Evolutionary conservation across 2,113 vertebrate genomes (phyloP), one percentile per base, ranked within the genome.

Genomic region (Pelvicachromis taeniatus): DNA sequence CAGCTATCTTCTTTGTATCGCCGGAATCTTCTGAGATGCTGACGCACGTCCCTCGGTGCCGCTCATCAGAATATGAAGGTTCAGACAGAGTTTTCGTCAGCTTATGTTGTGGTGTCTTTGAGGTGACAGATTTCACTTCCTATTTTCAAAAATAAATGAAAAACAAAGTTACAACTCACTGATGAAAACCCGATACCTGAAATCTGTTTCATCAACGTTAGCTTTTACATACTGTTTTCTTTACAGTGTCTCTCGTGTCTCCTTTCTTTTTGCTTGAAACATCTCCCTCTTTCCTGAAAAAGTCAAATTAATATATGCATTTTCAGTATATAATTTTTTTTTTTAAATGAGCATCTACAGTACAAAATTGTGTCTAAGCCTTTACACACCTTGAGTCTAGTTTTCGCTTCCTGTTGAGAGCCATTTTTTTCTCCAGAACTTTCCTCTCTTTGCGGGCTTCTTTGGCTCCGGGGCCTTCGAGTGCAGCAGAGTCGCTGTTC

Each of bases 351-450:
- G 19, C 16, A 52, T 21, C 38, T 58, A 19, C 31, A 42, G 9
- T 7, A 17, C 7, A 14, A 61, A 59, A 19, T 53, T 17, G 2
- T 13, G 2, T 78, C 13, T 12, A 13, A 54, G 10, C 7, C 19
- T 77, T 45, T 10, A 83, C 87, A n/a, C 58, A 99, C 99, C 97
- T 97, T n/a, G 96, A 97, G 90, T 98, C 96, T 85, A 97, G 97
- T 89, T 97, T 99, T 91, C 97, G 96, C 95, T 97, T 98, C 91
- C 97, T 97, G 95, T 96, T 99, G 83, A 99, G 92, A 29, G 98
- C 98, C 93, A 99, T 97, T 92, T 99, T 99, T 85, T 99, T 99
- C 93, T 99, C 99, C 92, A 99, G 96, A 93, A 99, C 97, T 85
- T 98, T 99, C 89, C 96, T 96, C 89, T 99, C 98, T 94, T 99